These are phyloP conservation scores for Brachyhypopomus gauderio DNA, from an alignment of 2,113 vertebrate genomes.

Conservation along the genomic window DNA sequence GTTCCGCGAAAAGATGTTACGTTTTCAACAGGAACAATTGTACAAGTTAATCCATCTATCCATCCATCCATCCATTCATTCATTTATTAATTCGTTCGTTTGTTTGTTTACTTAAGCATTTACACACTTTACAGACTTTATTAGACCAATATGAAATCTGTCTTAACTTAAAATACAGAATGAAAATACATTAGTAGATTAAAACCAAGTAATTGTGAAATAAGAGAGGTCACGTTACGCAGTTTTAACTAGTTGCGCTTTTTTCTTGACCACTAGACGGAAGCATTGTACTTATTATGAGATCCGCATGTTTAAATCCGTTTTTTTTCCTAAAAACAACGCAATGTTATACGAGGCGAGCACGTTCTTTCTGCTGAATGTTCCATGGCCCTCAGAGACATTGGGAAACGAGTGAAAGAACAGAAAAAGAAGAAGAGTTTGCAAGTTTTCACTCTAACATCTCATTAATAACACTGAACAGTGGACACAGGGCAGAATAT, in stretches of 20 bases:
- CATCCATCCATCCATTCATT: too few species aligned
- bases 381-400: neutral
- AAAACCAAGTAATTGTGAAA: too few species aligned
- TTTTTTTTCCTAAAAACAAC: neutral
- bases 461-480: slow-evolving; percentile 1
- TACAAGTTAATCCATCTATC: too few species aligned
- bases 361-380: slow-evolving; percentile 1
- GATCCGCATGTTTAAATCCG: neutral
- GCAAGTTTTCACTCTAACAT: neutral
- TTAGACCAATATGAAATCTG: too few species aligned
- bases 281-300: neutral
- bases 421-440: neutral
- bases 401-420: neutral
- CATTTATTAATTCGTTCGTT: too few species aligned
- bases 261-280: slow-evolving; percentile 22
- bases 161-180: too few species aligned
- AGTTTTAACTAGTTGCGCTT: neutral
- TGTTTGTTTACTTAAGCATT: too few species aligned
- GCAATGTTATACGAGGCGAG: neutral
- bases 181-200: too few species aligned
- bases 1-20: neutral
- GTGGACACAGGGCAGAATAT: neutral
- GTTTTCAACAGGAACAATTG: neutral
- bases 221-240: too few species aligned
- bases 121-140: too few species aligned